phyloP scores from a whole-genome alignment of 2,113 vertebrate species.

The Cettia cetti region DNA sequence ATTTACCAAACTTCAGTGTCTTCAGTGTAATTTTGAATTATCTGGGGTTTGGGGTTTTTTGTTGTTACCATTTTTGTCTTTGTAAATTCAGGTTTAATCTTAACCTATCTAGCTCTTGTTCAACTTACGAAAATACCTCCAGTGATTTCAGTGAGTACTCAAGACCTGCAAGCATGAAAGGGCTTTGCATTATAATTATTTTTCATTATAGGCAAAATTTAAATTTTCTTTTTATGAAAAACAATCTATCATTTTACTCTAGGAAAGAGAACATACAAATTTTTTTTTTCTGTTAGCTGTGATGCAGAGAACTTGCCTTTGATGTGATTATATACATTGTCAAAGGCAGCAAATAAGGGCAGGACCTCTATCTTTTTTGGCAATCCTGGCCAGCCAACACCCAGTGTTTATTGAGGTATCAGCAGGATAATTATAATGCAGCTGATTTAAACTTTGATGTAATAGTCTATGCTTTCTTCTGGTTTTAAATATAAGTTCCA shows the following conservation, averaged over 20 bases:
- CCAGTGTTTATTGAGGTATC: conserved; percentile 58
- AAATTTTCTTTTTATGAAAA: not conserved
- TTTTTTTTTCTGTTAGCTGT: not conserved
- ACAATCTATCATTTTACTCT: not conserved
- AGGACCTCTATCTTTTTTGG: conserved; percentile 60
- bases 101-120: not conserved
- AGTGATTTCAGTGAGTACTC: not conserved
- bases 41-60: not conserved
- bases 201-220: not conserved
- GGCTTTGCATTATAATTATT: not conserved
- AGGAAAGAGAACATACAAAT: not conserved
- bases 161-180: not conserved
- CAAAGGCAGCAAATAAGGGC: conserved; percentile 25
- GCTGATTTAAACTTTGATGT: conserved; percentile 62
- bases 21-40: not conserved
- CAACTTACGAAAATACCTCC: not conserved
- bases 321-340: conserved; percentile 31
- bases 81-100: not conserved
- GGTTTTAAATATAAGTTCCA: not conserved
- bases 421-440: conserved; percentile 55
- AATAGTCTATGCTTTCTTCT: conserved; percentile 41
- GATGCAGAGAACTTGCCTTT: not conserved
- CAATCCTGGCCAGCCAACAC: conserved; percentile 45
- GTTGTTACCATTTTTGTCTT: not conserved
- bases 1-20: not conserved